Base-by-base conservation (phyloP, 2,113 vertebrate genomes). In the Artemisiospiza belli region DNA sequence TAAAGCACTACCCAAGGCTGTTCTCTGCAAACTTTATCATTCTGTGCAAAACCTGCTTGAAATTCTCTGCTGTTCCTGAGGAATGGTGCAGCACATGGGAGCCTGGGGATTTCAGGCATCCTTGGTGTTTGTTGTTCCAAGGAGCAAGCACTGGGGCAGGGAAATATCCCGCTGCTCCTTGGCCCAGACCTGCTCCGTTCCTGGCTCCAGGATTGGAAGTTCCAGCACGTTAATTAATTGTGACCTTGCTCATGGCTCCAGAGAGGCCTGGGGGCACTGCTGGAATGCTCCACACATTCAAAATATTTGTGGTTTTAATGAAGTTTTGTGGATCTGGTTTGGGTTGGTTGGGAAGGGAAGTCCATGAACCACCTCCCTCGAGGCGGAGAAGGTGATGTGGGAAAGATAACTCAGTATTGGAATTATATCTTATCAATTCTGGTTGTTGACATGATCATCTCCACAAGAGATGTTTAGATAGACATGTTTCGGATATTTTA, bases 361-460 rank as follows among this genome's bases (percentile, higher is more conserved):
- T 20, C 74, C 27, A 1, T 11, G 24, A 28, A 14, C 3, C 18
- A 12, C 10, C 15, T 49, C 27, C 15, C 5, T 33, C 2, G 1
- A 22, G 3, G 4, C 11, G 13, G 10, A 20, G 41, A 15, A 46
- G 25, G 41, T 8, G 44, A 31, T 33, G 2, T 10, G 51, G 54
- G 37, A 6, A n/a, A n/a, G 24, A 25, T 2, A 37, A 51, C 6
- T 59, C 66, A 33, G 5, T 0, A 8, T 37, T 59, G 11, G 28
- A 59, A 51, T 72, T 67, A 2, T 15, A 3, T 6, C 12, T 8
- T 28, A 21, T 14, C 33, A 59, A 2, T 14, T 27, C 46, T 46
- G 25, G 17, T 27, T 25, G 9, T 11, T 47, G 80, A 17, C 15
- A 15, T 23, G 7, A 31, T 6, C 17, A 43, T 4, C 33, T 41